Percentiles rank a stretch among this genome's conserved stretches.
Conservation (phyloP, 2,888 invertebrate species). For the Nomada ferruginata region DNA sequence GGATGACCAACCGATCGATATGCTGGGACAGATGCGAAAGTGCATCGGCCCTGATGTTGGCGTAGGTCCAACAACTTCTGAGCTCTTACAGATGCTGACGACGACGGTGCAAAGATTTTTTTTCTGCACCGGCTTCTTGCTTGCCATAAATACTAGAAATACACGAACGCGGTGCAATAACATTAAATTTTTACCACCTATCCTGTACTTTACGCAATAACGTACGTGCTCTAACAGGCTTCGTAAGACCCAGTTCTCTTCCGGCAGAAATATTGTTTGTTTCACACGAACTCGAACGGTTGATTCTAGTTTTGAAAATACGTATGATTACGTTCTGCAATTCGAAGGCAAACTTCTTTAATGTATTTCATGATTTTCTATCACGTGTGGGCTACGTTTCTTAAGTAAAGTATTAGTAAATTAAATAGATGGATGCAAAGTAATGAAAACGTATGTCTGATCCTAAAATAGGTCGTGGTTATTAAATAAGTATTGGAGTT, state of each 20-base stretch:
- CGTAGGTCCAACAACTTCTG: slow-evolving; percentile 58
- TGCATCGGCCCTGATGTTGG: slow-evolving; percentile 67
- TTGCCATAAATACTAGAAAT: slow-evolving; percentile 30
- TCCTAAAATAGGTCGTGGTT: not conserved
- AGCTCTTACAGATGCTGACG: slow-evolving; percentile 42
- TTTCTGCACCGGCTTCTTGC: slow-evolving; percentile 19
- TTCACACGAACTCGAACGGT: not conserved
- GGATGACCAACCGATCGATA: slow-evolving; percentile 67
- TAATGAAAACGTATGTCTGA: no score
- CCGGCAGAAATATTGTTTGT: not conserved
- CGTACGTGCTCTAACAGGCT: no score
- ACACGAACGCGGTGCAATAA: not conserved
- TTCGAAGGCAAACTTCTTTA: no score
- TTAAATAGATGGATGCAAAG: no score
- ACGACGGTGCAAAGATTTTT: slow-evolving; percentile 30
- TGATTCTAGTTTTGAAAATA: not conserved
- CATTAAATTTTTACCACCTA: no score
- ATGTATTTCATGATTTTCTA: no score
- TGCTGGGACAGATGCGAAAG: slow-evolving; percentile 62
- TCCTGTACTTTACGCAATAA: no score
- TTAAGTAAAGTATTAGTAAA: no score
- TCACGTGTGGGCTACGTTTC: no score
- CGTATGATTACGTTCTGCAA: not conserved
- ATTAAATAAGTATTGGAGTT: not conserved
- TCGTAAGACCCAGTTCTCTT: not conserved